Conservation (phyloP, 2,888 invertebrate genomes). For the Synanthedon andrenaeformis region DNA sequence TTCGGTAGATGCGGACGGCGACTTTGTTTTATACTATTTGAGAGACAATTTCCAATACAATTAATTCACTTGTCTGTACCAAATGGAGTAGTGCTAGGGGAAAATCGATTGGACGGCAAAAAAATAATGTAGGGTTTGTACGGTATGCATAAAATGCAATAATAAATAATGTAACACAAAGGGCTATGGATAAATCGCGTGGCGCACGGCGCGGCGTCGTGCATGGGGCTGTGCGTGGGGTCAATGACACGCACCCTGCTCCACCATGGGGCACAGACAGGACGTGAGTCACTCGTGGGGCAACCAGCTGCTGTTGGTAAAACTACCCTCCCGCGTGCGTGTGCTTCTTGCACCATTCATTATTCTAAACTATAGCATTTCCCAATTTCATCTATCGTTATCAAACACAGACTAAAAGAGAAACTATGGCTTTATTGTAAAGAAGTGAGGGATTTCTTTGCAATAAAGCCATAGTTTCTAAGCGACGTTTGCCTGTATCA, state of each 20-base stretch:
- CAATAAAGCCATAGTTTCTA: no score
- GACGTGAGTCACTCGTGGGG: constrained; percentile 68
- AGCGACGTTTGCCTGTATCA: no score
- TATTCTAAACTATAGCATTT: constrained; percentile 28
- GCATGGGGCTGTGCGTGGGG: constrained; percentile 61
- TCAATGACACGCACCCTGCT: constrained; percentile 66
- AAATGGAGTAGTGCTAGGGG: constrained; percentile 18
- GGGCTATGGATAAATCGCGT: constrained; percentile 57
- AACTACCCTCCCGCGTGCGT: constrained; percentile 53
- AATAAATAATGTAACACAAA: constrained; percentile 60
- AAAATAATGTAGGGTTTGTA: constrained; percentile 30
- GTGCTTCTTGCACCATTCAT: constrained; percentile 24
- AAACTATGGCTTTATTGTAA: neutral
- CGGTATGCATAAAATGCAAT: constrained; percentile 42
- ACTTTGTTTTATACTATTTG: no score
- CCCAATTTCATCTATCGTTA: constrained; percentile 14
- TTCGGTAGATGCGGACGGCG: no score
- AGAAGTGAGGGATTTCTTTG: no score
- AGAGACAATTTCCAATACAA: no score
- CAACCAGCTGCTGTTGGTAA: constrained; percentile 64
- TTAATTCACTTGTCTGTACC: constrained; percentile 29
- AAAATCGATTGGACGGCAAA: neutral
- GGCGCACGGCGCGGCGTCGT: constrained; percentile 33
- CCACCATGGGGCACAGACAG: constrained; percentile 46
- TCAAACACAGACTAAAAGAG: neutral